phyloP scores from a whole-genome alignment of 2,113 vertebrate species.

The Hirundichthys speculiger region DNA sequence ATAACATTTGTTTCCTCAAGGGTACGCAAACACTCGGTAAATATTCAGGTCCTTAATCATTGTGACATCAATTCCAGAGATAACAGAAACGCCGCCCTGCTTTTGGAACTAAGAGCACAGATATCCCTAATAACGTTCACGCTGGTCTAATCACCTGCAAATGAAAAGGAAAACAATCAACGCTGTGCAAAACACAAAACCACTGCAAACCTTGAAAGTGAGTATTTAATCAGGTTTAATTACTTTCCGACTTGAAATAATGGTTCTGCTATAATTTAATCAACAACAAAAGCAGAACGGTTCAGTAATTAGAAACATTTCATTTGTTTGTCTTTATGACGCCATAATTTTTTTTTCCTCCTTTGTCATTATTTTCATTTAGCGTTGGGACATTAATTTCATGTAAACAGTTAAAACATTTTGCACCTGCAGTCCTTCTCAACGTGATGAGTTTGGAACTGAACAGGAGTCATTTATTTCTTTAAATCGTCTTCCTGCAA shows the following conservation, averaged over 20 bases:
- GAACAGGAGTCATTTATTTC: no score
- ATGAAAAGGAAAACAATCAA: conserved; percentile 7
- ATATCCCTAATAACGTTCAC: conserved; percentile 25
- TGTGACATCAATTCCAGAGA: conserved; percentile 39
- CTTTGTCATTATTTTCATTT: no score
- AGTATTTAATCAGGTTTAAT: background rate
- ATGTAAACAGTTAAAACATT: no score
- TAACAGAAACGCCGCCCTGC: conserved; percentile 19
- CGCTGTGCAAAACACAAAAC: conserved; percentile 7
- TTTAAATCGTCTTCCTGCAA: no score
- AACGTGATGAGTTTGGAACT: no score
- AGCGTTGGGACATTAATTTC: no score
- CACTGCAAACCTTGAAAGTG: background rate
- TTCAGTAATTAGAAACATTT: no score
- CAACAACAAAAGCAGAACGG: no score
- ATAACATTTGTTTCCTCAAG: conserved; percentile 1
- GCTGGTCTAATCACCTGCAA: background rate
- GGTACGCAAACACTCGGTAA: conserved; percentile 5
- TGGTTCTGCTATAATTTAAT: no score
- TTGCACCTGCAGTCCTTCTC: no score
- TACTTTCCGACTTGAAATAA: background rate
- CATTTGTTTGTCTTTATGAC: no score
- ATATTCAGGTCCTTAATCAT: conserved; percentile 32
- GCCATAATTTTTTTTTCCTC: no score
- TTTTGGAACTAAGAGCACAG: conserved; percentile 5